Evolutionary conservation across 2,113 vertebrate genomes (phyloP).

Genomic region (Platichthys stellatus): DNA sequence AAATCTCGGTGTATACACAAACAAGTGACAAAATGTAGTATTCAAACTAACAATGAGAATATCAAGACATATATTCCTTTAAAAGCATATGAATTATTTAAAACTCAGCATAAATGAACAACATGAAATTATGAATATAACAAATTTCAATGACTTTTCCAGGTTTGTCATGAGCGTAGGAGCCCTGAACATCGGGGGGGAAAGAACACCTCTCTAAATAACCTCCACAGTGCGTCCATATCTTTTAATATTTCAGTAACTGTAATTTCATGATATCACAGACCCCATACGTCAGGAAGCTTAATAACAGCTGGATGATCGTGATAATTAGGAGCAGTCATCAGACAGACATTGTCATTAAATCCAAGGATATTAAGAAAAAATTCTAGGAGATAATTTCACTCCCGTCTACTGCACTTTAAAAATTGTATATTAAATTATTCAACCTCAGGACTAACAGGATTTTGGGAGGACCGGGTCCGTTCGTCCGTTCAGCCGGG

Average conservation of each 20-base stretch:
- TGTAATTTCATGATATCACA: constrained; percentile 32
- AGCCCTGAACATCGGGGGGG: too few species aligned
- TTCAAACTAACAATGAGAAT: too few species aligned
- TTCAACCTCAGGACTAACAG: constrained; percentile 55
- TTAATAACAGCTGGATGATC: constrained; percentile 19
- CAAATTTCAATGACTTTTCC: too few species aligned
- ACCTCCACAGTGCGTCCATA: too few species aligned
- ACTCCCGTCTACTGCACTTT: constrained; percentile 32
- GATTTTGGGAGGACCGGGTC: constrained; percentile 49
- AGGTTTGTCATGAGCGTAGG: too few species aligned
- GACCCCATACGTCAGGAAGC: constrained; percentile 22
- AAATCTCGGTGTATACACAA: too few species aligned
- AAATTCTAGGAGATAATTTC: constrained; percentile 49
- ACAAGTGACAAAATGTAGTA: too few species aligned
- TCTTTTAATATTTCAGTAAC: not conserved
- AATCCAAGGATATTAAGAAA: constrained; percentile 64
- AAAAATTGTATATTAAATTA: constrained; percentile 65
- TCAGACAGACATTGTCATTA: constrained; percentile 62
- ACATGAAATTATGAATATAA: too few species aligned
- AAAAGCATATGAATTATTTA: too few species aligned
- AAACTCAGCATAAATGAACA: too few species aligned
- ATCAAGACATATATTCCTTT: too few species aligned
- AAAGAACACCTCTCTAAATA: too few species aligned
- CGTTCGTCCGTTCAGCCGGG: constrained; percentile 49
- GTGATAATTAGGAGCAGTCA: constrained; percentile 52